phyloP scores from a whole-genome alignment of 2,888 invertebrate genomes.

The Mactromeris polynyma region DNA sequence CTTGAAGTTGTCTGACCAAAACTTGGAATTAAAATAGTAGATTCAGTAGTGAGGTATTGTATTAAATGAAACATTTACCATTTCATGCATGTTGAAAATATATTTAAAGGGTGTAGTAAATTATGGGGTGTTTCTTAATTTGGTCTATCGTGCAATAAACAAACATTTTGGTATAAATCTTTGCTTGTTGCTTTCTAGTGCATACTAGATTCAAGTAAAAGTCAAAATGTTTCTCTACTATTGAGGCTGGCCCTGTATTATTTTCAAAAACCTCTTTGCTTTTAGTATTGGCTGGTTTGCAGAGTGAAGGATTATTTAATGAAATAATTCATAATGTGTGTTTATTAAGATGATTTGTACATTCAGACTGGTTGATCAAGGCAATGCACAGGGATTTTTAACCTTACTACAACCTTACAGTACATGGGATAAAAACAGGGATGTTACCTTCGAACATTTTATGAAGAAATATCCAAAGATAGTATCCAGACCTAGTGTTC shows the following conservation, averaged over 20 bases:
- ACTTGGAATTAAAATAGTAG: no score
- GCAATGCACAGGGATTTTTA: conserved; percentile 57
- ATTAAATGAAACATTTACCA: no score
- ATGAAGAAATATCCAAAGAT: conserved; percentile 43
- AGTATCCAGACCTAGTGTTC: conserved; percentile 4
- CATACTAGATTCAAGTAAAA: background rate
- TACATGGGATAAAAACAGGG: conserved; percentile 39
- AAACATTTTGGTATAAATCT: no score
- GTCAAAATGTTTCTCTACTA: background rate
- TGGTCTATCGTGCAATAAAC: no score
- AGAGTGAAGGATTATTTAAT: background rate
- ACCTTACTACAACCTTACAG: conserved; percentile 48
- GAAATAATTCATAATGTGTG: background rate
- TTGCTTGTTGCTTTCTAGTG: background rate
- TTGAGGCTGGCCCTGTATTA: background rate
- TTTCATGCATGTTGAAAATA: no score
- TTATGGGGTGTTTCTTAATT: no score
- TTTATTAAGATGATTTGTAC: background rate
- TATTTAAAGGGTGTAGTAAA: no score
- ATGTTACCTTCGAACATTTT: conserved; percentile 54
- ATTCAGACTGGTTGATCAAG: conserved; percentile 53
- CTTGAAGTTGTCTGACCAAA: no score
- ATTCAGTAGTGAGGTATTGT: no score
- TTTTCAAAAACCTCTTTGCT: background rate
- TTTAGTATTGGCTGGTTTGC: background rate